Base-by-base conservation (phyloP, 37 sponge, comb jelly and placozoan species). In the Eunapius fragilis region DNA sequence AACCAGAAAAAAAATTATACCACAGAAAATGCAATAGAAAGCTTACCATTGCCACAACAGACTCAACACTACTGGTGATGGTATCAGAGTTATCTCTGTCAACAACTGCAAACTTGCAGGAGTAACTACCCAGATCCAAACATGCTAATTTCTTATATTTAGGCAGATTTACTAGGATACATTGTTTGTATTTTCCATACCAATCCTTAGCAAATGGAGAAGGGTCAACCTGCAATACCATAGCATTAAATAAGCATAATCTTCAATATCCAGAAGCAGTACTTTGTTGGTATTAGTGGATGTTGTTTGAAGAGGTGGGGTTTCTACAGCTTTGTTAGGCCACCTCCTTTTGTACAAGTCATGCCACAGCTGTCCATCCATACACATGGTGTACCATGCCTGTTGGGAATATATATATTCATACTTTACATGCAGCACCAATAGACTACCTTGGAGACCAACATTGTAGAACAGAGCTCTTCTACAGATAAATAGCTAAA, bases 361-460 rank as follows among this genome's bases (percentile, higher is more conserved):
- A 25, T 81, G 35, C 82, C 82, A 81, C 25, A 81, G 36, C 82
- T 81, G 71, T 30, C 82, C 82, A 70, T 81, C 82, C 82, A 81
- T 81, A 22, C 32, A 22, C 82, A 81, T 69, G n/a, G 69, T 71
- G 25, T 81, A 81, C 82, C 82, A 81, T 25, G 37, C 35, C 82
- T 81, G 32, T 9, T 11, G 9, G 9, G 9, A 45, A 45, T 45
- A 45, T 9, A 45, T 9, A 45, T 9, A 45, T 45, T 45, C 3
- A 75, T 9, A 10, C 12, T 75, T 3, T 31, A 35, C 33, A 75
- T 75, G 33, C 30, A 9, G 12, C 2, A 75, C 3, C 12, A 25
- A 7, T 6, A 70, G 28, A 17, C 2, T 45, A 45, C 47, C 47
- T 45, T 45, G 9, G 7, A 45, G 47, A 45, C 47, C 47, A 45